Evolutionary conservation across 1,140 invertebrate genomes (phyloP).

Genomic region (Parapsyche elsis): DNA sequence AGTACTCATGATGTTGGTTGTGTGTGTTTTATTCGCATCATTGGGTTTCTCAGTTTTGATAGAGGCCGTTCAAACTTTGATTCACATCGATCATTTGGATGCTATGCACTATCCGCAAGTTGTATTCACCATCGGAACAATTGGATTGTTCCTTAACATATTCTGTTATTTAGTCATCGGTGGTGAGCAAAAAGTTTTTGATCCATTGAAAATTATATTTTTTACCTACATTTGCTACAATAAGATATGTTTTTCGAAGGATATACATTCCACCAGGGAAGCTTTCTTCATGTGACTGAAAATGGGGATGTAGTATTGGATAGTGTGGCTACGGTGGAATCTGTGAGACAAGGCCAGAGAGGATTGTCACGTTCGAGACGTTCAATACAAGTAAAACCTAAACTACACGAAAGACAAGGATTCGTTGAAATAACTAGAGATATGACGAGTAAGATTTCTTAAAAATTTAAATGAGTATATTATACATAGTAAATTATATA

Average conservation of each 20-base stretch:
- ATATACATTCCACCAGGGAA: slow-evolving; percentile 82
- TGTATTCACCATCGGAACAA: slow-evolving; percentile 74
- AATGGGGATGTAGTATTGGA: slow-evolving; percentile 74
- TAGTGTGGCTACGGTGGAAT: slow-evolving; percentile 66
- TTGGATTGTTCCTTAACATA: slow-evolving; percentile 75
- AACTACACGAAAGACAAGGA: slow-evolving; percentile 64
- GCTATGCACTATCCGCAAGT: slow-evolving; percentile 49
- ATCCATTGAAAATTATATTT: slow-evolving; percentile 15
- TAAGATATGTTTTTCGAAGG: slow-evolving; percentile 34
- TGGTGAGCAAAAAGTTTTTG: slow-evolving; percentile 66
- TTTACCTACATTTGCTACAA: not conserved
- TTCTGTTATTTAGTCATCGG: slow-evolving; percentile 81
- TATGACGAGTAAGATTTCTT: slow-evolving; percentile 63
- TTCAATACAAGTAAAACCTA: slow-evolving; percentile 55
- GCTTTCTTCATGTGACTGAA: slow-evolving; percentile 75
- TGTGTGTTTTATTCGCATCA: slow-evolving; percentile 84
- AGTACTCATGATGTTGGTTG: slow-evolving; percentile 83
- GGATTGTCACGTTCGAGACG: slow-evolving; percentile 61
- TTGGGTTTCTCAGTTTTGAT: slow-evolving; percentile 85
- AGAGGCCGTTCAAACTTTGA: slow-evolving; percentile 82
- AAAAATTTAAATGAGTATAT: not conserved
- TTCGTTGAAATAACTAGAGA: slow-evolving; percentile 72
- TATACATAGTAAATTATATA: not conserved
- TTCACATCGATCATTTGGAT: slow-evolving; percentile 76
- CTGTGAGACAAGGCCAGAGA: slow-evolving; percentile 64